Evolutionary conservation across 1,140 invertebrate genomes (phyloP), one percentile per base, ranked within the genome.

Genomic region (Cydia strobilella): DNA sequence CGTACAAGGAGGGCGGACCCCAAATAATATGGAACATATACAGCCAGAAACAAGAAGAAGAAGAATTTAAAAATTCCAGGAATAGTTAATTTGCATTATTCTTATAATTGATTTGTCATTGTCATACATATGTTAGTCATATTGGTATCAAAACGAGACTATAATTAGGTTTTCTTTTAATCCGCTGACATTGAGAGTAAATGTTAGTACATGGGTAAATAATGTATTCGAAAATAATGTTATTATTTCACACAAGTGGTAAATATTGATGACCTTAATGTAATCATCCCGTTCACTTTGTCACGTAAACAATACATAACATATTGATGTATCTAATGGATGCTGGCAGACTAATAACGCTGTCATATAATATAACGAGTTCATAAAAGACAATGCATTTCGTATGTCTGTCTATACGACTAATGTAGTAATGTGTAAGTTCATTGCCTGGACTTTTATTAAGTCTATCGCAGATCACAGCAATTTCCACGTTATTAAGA

Each of bases 341-440:
- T 27, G 63, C 45, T 73, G 74, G 75, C 74, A 75, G 74, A 69
- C 79, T 74, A 23, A 63, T 59, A 78, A 78, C 63, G 75, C 69
- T 62, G 62, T 51, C 74, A 63, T 76, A 77, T 72, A 79, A 79
- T 79, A 80, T 80, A 77, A 76, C 73, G 71, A 59, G 51, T 35
- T 51, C 42, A 75, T 80, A 77, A 78, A 79, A 78, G 72, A 48
- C 71, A 77, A 76, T 73, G 73, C 73, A 69, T 71, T 75, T 74
- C 72, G 31, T 75, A 75, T 69, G 39, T 73, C 45, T 69, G 51
- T 80, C 72, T 51, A 72, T 76, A 74, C 76, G 48, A 74, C 69
- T 79, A 45, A 71, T 73, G 42, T 35, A 69, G 65, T 69, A 69
- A 69, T 69, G 65, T 69, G 31, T 35, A 42, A 42, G 65, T 69